A percentile compares a stretch with the other conserved stretches of the same genome.
Evolutionary conservation across 2,888 invertebrate genomes (phyloP).

Genomic region (Heliconius ismenius): DNA sequence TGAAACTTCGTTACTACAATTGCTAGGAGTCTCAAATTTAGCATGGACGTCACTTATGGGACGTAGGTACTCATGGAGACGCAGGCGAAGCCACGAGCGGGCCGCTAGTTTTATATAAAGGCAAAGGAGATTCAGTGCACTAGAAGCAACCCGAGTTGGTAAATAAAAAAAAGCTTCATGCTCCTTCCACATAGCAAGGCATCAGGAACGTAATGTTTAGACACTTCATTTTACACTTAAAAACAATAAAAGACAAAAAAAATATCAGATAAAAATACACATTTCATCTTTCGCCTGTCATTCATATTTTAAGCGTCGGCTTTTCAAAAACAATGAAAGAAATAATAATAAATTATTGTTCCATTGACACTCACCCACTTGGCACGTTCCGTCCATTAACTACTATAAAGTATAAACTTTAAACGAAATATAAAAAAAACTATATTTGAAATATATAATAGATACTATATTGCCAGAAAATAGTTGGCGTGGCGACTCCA

Average conservation of each 20-base stretch:
- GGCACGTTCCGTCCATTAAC: slow-evolving; percentile 55
- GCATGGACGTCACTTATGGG: too few species aligned
- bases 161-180: too few species aligned
- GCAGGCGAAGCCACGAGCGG: too few species aligned
- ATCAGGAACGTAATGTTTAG: too few species aligned
- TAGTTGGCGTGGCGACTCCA: neutral
- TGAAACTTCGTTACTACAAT: too few species aligned
- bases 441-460: slow-evolving; percentile 13
- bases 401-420: slow-evolving; percentile 20
- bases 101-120: too few species aligned
- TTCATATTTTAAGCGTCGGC: slow-evolving; percentile 36
- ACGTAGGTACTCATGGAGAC: too few species aligned
- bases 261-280: slow-evolving; percentile 5
- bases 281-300: slow-evolving; percentile 36
- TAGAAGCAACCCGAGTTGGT: too few species aligned
- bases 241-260: neutral
- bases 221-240: too few species aligned
- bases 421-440: slow-evolving; percentile 31
- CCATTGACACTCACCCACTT: slow-evolving; percentile 77
- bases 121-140: neutral
- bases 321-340: slow-evolving; percentile 38
- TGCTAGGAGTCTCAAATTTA: too few species aligned
- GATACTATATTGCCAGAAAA: slow-evolving; percentile 19
- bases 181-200: too few species aligned
- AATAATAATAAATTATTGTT: slow-evolving; percentile 45